These are phyloP conservation scores for Elephantulus edwardii DNA, from an alignment of 2,113 vertebrate genomes.

Conservation along the genomic window DNA sequence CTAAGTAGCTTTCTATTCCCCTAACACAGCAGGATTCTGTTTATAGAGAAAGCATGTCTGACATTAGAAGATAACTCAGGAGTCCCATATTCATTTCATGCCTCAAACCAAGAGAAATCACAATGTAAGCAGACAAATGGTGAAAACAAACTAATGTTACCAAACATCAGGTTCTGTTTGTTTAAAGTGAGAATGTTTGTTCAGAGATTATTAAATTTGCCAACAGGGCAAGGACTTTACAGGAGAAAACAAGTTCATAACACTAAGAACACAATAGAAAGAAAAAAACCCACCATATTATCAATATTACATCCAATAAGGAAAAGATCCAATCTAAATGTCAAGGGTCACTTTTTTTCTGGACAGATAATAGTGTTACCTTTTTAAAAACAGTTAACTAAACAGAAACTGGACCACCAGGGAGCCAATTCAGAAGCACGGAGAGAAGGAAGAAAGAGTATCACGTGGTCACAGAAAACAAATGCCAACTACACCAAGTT, in stretches of 20 bases:
- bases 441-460: not conserved
- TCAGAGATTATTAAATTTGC: constrained; percentile 72
- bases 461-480: not conserved
- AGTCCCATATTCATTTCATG: constrained; percentile 52
- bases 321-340: not conserved
- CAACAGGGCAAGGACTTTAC: not conserved
- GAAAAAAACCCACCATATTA: too few relatives aligned
- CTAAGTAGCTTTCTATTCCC: constrained; percentile 49
- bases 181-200: constrained; percentile 57
- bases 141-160: constrained; percentile 63
- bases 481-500: not conserved
- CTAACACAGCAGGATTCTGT: constrained; percentile 56
- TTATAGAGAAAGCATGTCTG: constrained; percentile 55
- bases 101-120: constrained; percentile 66
- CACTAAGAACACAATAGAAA: not conserved
- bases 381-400: not conserved
- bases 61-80: constrained; percentile 46
- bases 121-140: constrained; percentile 63
- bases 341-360: not conserved
- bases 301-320: not conserved
- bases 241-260: constrained; percentile 37
- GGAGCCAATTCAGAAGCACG: not conserved
- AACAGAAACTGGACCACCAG: too few relatives aligned
- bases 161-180: constrained; percentile 57
- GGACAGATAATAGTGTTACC: not conserved